Evolutionary conservation across 2,797 vertebrate genomes (phyloP).

Genomic region (Malacoraja senta): DNA sequence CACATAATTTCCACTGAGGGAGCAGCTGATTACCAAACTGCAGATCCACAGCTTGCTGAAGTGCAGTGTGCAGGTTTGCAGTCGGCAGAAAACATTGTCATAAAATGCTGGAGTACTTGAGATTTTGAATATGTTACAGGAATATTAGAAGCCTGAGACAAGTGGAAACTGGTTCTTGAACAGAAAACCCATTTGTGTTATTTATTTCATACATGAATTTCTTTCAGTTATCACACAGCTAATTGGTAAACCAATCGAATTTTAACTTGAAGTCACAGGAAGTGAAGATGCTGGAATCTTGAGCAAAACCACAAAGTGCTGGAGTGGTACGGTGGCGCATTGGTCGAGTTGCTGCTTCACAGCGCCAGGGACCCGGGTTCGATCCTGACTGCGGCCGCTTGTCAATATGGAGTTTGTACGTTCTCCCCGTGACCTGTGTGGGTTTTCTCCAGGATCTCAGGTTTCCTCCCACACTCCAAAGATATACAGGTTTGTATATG

Average conservation of each 20-base stretch:
- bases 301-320: too few relatives aligned
- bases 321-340: too few relatives aligned
- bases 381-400: too few relatives aligned
- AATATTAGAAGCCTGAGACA: background rate
- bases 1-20: background rate
- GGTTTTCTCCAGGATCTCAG: too few relatives aligned
- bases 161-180: background rate
- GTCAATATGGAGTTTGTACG: too few relatives aligned
- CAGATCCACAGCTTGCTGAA: background rate
- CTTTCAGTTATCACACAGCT: background rate
- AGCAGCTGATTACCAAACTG: conserved; percentile 16
- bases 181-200: background rate
- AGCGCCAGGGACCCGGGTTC: too few relatives aligned
- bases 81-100: background rate
- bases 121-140: background rate
- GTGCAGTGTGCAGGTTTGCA: background rate
- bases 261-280: background rate
- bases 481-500: too few relatives aligned
- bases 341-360: too few relatives aligned
- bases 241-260: background rate
- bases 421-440: too few relatives aligned
- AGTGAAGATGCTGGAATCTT: too few relatives aligned
- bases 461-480: too few relatives aligned
- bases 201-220: background rate
- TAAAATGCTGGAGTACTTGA: too few relatives aligned